phyloP scores from a whole-genome alignment of 2,113 vertebrate genomes.

The Chrysemys picta region DNA sequence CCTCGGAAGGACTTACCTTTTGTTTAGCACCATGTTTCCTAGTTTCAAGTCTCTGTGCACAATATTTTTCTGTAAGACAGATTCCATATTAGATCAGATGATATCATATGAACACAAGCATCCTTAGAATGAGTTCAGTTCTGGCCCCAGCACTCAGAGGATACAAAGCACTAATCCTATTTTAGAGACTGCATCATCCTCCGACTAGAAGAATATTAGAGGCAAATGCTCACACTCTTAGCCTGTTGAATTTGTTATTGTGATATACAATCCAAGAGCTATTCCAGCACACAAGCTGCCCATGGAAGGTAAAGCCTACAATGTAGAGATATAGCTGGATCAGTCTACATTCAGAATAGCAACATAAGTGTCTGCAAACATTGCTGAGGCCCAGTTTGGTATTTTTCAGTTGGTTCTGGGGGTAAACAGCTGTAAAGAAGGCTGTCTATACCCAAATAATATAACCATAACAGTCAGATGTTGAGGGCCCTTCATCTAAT shows the following conservation, averaged over 20 bases:
- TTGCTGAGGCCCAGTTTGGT: neutral
- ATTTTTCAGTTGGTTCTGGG: neutral
- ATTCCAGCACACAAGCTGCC: neutral
- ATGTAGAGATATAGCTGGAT: neutral
- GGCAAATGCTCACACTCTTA: neutral
- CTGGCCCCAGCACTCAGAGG: neutral
- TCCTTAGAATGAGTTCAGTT: neutral
- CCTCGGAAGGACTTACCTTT: conserved; percentile 86
- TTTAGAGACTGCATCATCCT: neutral
- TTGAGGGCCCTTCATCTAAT: neutral
- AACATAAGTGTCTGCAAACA: neutral
- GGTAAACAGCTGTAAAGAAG: neutral
- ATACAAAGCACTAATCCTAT: neutral
- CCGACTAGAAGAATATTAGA: neutral
- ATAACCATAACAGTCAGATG: neutral
- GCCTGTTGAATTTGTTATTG: neutral
- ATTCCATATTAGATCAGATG: neutral
- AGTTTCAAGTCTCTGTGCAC: conserved; percentile 99
- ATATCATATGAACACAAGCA: neutral
- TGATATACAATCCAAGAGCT: neutral
- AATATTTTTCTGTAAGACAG: conserved; percentile 93
- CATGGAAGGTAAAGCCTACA: neutral
- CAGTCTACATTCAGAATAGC: neutral
- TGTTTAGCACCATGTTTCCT: conserved; percentile 99
- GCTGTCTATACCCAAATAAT: neutral